Evolutionary conservation across 1,140 invertebrate species (phyloP).

Genomic region (Nebria ingens): DNA sequence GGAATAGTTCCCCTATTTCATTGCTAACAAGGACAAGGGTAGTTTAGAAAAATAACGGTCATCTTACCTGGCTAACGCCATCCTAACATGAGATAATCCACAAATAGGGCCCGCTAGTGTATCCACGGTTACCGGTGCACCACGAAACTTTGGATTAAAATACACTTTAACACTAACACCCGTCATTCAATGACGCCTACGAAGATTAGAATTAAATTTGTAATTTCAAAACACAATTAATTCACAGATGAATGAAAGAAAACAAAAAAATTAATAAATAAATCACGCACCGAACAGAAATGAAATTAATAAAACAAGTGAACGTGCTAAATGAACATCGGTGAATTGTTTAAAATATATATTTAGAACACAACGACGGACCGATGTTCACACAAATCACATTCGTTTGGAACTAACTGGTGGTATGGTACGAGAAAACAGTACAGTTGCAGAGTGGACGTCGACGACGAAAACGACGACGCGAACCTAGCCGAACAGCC

Average conservation of each 20-base stretch:
- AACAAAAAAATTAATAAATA: not conserved
- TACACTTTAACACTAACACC: slow-evolving; percentile 3
- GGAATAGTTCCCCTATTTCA: too few relatives aligned
- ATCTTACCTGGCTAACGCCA: slow-evolving; percentile 50
- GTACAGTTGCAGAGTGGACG: not conserved
- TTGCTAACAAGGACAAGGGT: too few relatives aligned
- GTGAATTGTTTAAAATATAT: not conserved
- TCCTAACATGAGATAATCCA: slow-evolving; percentile 50
- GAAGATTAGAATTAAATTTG: not conserved
- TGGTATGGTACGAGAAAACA: not conserved
- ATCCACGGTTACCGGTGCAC: slow-evolving; percentile 41
- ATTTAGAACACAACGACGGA: not conserved
- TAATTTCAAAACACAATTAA: too few relatives aligned
- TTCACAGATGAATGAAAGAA: too few relatives aligned
- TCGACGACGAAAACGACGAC: not conserved
- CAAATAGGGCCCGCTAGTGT: slow-evolving; percentile 43
- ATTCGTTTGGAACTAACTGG: not conserved
- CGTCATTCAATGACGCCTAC: not conserved
- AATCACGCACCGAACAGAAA: too few relatives aligned
- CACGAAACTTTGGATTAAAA: slow-evolving; percentile 18
- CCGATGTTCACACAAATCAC: not conserved
- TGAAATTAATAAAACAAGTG: not conserved
- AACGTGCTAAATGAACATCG: not conserved
- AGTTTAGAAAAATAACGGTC: not conserved
- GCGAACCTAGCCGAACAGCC: too few relatives aligned